Evolutionary conservation across 2,113 vertebrate species (phyloP).

Genomic region (Nanorana parkeri): DNA sequence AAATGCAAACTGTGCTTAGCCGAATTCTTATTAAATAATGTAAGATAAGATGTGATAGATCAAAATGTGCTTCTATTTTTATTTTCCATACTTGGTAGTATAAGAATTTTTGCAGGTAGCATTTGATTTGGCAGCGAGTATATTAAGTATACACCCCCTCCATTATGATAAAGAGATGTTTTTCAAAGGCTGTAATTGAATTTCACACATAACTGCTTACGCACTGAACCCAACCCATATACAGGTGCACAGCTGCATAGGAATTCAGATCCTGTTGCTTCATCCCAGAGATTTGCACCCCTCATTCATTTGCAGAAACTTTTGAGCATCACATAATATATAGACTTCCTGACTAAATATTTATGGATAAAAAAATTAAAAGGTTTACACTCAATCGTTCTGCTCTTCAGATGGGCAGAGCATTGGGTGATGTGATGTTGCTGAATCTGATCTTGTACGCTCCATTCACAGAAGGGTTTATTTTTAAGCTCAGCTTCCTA

Average conservation of each 20-base stretch:
- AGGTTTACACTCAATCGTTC: not conserved
- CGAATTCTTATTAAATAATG: too few species aligned
- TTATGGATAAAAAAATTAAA: not conserved
- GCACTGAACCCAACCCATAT: conserved; percentile 56
- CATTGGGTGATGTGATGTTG: not conserved
- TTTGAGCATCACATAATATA: not conserved
- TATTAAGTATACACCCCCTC: conserved; percentile 55
- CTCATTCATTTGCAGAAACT: not conserved
- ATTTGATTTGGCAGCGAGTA: not conserved
- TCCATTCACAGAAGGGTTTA: not conserved
- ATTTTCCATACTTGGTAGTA: conserved; percentile 9
- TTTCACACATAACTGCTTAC: conserved; percentile 61
- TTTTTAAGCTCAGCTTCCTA: not conserved
- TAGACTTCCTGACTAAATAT: not conserved
- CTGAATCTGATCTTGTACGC: conserved; percentile 3
- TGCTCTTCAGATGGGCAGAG: not conserved
- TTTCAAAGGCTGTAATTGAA: conserved; percentile 54
- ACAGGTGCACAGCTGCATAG: conserved; percentile 44
- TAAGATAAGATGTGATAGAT: too few species aligned
- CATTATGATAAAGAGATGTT: conserved; percentile 54
- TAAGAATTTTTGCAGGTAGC: conserved; percentile 1
- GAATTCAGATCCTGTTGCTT: conserved; percentile 20
- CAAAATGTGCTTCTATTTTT: not conserved
- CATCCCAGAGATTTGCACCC: conserved; percentile 11
- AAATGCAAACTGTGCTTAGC: too few species aligned